Evolutionary conservation across 1,140 invertebrate species (phyloP).

Genomic region (Mactra quadrangularis): DNA sequence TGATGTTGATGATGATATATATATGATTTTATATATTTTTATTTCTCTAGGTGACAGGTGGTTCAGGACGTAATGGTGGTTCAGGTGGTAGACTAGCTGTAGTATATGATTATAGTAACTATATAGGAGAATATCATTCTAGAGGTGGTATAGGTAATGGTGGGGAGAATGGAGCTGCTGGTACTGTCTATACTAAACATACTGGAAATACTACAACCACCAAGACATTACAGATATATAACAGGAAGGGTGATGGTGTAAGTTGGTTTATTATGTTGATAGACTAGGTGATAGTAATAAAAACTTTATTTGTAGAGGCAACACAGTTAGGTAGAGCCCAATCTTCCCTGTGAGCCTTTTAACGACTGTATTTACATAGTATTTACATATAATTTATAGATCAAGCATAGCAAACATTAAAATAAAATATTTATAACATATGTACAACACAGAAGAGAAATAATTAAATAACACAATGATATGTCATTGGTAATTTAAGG

Average conservation of each 20-base stretch:
- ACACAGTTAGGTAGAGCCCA: too few species aligned
- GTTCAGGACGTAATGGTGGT: slow-evolving; percentile 71
- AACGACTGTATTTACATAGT: too few species aligned
- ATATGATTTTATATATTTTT: neutral
- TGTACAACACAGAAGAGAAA: neutral
- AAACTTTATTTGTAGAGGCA: too few species aligned
- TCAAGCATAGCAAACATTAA: neutral
- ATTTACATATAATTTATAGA: neutral
- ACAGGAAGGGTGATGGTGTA: slow-evolving; percentile 71
- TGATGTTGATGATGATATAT: too few species aligned
- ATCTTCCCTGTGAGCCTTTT: too few species aligned
- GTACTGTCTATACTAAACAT: slow-evolving; percentile 72
- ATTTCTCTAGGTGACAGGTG: slow-evolving; percentile 69
- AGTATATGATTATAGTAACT: slow-evolving; percentile 63
- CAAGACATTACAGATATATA: slow-evolving; percentile 70
- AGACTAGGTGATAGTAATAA: too few species aligned
- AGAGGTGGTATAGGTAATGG: slow-evolving; percentile 65
- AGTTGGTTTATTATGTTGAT: too few species aligned
- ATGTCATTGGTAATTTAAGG: too few species aligned
- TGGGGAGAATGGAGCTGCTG: slow-evolving; percentile 75
- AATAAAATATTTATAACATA: too few species aligned
- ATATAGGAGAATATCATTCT: slow-evolving; percentile 67
- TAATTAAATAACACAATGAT: neutral
- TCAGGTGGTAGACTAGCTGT: slow-evolving; percentile 71
- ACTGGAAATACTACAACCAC: slow-evolving; percentile 45